phyloP scores from a whole-genome alignment of 2,888 invertebrate genomes.

The Chrysolina haemoptera region DNA sequence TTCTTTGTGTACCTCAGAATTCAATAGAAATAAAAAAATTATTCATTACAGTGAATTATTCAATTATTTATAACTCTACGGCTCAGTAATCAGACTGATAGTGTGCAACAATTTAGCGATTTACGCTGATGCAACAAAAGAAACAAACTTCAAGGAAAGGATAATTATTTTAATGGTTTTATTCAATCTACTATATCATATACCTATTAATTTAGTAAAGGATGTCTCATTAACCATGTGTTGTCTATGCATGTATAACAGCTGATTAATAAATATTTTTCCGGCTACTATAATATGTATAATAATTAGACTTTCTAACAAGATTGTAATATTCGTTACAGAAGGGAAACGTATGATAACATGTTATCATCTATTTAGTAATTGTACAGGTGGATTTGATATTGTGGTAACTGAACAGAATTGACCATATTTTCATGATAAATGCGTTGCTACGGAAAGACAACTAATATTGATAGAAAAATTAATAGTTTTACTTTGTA shows the following conservation, averaged over 20 bases:
- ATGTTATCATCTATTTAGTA: slow-evolving; percentile 1
- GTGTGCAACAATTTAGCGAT: neutral
- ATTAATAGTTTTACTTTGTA: too few species aligned
- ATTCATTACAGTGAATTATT: neutral
- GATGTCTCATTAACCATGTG: slow-evolving; percentile 21
- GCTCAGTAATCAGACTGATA: neutral
- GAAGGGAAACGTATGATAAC: neutral
- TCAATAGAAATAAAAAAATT: too few species aligned
- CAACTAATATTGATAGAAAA: too few species aligned
- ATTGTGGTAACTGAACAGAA: neutral
- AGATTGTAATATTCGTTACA: neutral
- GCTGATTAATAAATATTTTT: slow-evolving; percentile 7
- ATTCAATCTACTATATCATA: slow-evolving; percentile 35
- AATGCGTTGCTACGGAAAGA: too few species aligned
- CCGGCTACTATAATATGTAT: neutral
- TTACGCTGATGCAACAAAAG: slow-evolving; percentile 17
- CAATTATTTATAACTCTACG: neutral
- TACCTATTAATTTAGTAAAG: slow-evolving; percentile 3
- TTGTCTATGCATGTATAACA: slow-evolving; percentile 16
- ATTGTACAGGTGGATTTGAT: slow-evolving; percentile 9
- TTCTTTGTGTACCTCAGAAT: too few species aligned
- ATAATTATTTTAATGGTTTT: slow-evolving; percentile 42
- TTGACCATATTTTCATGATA: too few species aligned
- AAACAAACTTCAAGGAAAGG: slow-evolving; percentile 27
- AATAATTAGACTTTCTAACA: slow-evolving; percentile 11